Base-by-base conservation (phyloP, 2,113 vertebrate species). In the Mohoua ochrocephala region DNA sequence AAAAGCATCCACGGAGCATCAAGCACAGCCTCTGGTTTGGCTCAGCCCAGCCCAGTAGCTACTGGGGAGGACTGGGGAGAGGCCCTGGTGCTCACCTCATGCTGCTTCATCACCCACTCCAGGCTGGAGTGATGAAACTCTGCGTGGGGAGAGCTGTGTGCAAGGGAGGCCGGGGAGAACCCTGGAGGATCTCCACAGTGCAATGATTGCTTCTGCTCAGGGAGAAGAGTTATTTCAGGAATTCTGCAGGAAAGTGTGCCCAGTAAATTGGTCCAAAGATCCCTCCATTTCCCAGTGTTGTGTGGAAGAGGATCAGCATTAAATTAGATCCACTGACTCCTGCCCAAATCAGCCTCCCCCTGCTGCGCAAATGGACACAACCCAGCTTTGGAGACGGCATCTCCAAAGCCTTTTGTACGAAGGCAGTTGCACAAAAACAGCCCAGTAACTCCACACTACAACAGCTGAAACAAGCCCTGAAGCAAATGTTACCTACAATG, bases 1-100 rank as follows among this genome's bases (percentile, higher is more conserved):
- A 41, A 18, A 59, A 35, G 15, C 37, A 41, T 3, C 22, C n/a
- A 16, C 39, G 31, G 35, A 76, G 49, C 18, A 45, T 11, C 6
- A 3, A 50, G 44, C n/a, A 16, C 13, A 64, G 53, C 13, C 26
- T 7, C 37, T 21, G 42, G 26, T 7, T 11, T 13, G 54, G 35
- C 67, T 59, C 49, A 75, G 60, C 17, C 22, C 50, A 86, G 65
- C 22, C 49, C 74, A 91, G 83, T 1, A 7, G 13, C 33, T 54
- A 1, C 52, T 2, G 4, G 6, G 10, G 30, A 52, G 45, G 35
- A 23, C 18, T 60, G 47, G 6, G 2, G 27, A 39, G 31, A 37
- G 6, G 39, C 1, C 10, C 47, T 31, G n/a, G 65, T 2, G 3
- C 13, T 41, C n/a, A 11, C 10, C 52, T 67, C 37, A 4, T 0